Evolutionary conservation across 2,113 vertebrate species (phyloP).

Genomic region (Neotoma lepida): DNA sequence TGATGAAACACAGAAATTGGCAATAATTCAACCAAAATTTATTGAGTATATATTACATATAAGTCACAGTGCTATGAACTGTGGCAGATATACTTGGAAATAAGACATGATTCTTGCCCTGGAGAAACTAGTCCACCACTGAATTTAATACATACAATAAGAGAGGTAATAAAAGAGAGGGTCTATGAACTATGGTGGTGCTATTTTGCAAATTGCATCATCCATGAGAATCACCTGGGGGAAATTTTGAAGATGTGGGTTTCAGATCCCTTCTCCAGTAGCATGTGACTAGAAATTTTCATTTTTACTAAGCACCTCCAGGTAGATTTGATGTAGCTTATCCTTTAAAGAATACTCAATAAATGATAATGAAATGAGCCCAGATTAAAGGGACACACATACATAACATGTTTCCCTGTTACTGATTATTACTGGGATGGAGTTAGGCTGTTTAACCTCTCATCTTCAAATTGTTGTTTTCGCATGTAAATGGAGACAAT

Average conservation of each 20-base stretch:
- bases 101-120: constrained; percentile 31
- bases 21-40: constrained; percentile 63
- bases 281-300: neutral
- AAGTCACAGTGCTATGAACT: constrained; percentile 22
- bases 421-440: neutral
- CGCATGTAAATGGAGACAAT: neutral
- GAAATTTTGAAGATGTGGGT: constrained; percentile 52
- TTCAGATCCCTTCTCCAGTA: neutral
- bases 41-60: constrained; percentile 47
- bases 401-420: neutral
- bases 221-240: constrained; percentile 39
- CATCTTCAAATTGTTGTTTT: neutral
- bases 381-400: neutral
- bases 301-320: constrained; percentile 34
- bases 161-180: constrained; percentile 4
- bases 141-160: constrained; percentile 53
- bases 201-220: constrained; percentile 31
- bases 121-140: neutral
- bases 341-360: constrained; percentile 15
- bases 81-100: neutral
- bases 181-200: neutral
- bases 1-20: constrained; percentile 38
- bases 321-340: neutral
- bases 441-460: neutral
- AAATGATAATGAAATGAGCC: constrained; percentile 4